Base-by-base conservation (phyloP, 2,113 vertebrate genomes). In the Macquaria australasica region DNA sequence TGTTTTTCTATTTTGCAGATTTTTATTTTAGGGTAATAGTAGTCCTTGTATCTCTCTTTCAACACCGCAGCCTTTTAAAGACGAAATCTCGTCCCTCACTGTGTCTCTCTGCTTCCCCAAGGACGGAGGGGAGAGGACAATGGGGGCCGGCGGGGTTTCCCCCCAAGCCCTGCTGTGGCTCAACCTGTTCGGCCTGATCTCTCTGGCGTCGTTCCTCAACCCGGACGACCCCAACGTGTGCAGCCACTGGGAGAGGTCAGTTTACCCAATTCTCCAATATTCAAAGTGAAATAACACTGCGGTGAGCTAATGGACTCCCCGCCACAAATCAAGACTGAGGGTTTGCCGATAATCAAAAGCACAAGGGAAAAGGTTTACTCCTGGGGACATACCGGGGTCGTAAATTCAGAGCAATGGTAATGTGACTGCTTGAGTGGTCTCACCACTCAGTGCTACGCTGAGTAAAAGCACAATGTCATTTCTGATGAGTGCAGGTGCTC, bases 241-340 rank as follows among this genome's bases (percentile, higher is more conserved):
- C 92, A 99, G 98, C 92, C 97, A 98, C 92, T 99, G 98, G 98
- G 98, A 99, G 94, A 99, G 98, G 98, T 98, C 94, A 91, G 20
- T 74, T 1, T 0, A 31, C 8, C 8, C 66, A 5, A 2, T 39
- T 69, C n/a, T 66, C 21, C 28, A 18, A 15, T 41, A 67, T 64
- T 5, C 12, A 64, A 21, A 82, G 53, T 77, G 74, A 86, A 82
- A 79, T 45, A 67, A 60, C 39, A 28, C 20, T 31, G 76, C 85
- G 31, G 77, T 34, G 63, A 87, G 69, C 77, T 89, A 90, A 93
- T 90, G 85, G 82, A 88, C 59, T 51, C 31, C 45, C 5, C 1
- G 50, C 72, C 77, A 86, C 88, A 94, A 92, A 93, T 94, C 91
- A 90, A 41, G 23, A 43, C 64, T 20, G 82, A 62, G 73, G 16